Evolutionary conservation across 2,888 invertebrate genomes (phyloP).

Genomic region (Coelinius sp.): DNA sequence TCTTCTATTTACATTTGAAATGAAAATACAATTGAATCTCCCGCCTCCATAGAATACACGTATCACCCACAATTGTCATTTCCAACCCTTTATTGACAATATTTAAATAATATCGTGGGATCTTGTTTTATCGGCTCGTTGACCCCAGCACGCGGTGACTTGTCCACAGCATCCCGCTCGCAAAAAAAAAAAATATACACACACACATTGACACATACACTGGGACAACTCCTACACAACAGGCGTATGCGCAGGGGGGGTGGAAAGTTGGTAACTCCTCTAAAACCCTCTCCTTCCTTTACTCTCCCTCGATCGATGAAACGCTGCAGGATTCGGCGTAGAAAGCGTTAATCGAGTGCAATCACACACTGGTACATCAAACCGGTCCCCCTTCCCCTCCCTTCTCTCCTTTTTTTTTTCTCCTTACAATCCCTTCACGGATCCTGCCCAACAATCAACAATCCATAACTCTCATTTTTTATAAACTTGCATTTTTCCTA

Average conservation of each 20-base stretch:
- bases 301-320: slow-evolving; percentile 31
- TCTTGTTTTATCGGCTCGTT: slow-evolving; percentile 24
- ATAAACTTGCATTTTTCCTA: not conserved
- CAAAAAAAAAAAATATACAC: not conserved
- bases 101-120: not conserved
- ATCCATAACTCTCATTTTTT: not conserved
- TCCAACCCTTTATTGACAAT: not conserved
- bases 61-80: slow-evolving; percentile 14
- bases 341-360: slow-evolving; percentile 35
- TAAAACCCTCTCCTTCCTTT: slow-evolving; percentile 27
- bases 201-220: slow-evolving; percentile 6
- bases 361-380: slow-evolving; percentile 18
- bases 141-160: slow-evolving; percentile 26
- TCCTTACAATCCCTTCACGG: not conserved
- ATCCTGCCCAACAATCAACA: not conserved
- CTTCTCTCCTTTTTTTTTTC: not conserved
- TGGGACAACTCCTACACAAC: slow-evolving; percentile 3
- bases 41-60: not conserved
- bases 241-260: slow-evolving; percentile 24
- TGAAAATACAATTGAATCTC: not conserved
- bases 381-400: not conserved
- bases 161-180: slow-evolving; percentile 24
- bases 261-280: slow-evolving; percentile 21
- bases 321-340: slow-evolving; percentile 35
- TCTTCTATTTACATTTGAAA: not conserved